Evolutionary conservation across 2,797 vertebrate genomes (phyloP), one percentile per base, ranked within the genome.

Genomic region (Chiloscyllium punctatum): DNA sequence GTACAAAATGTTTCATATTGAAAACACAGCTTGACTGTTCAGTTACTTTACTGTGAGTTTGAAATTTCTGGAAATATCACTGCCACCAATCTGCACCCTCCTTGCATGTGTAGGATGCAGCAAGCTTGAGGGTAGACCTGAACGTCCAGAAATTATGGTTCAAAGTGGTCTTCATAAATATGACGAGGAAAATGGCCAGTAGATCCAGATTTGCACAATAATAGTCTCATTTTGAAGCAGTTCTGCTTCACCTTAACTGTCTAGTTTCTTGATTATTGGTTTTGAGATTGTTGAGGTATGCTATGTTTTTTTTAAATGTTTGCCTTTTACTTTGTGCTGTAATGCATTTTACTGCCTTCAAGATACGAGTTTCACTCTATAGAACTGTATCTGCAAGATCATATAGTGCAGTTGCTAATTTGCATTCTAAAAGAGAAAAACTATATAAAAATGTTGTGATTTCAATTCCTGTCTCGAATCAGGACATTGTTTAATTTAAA

Each of bases 1-100:
- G 13, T 97, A 96, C 97, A 97, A 57, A 97, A 98, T 98, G 98
- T 98, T 98, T 98, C 98, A 98, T 98, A 98, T 98, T 98, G 98
- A 98, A 98, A 98, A 98, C 97, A 97, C 96, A 97, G 97, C 97
- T 96, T 97, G 97, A 97, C 96, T 96, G 97, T 97, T 97, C 97
- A 96, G 97, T 94, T 97, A 97, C 96, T 97, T 97, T 97, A 97
- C 97, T 96, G 96, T 96, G 96, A 97, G 97, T 97, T 95, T 68
- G 96, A 97, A 96, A 97, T 97, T 97, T 96, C 96, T 97, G 96
- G 42, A 95, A 96, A 72, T 95, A 97, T 97, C 97, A 97, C 97
- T 97, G 97, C 97, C 97, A 96, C 96, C 96, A 96, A 96, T 96
- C 96, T 96, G 96, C 96, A 25, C 77, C 94, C 97, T 97, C 97